Evolutionary conservation across 2,113 vertebrate species (phyloP).

Genomic region (Lampris megalopsis): DNA sequence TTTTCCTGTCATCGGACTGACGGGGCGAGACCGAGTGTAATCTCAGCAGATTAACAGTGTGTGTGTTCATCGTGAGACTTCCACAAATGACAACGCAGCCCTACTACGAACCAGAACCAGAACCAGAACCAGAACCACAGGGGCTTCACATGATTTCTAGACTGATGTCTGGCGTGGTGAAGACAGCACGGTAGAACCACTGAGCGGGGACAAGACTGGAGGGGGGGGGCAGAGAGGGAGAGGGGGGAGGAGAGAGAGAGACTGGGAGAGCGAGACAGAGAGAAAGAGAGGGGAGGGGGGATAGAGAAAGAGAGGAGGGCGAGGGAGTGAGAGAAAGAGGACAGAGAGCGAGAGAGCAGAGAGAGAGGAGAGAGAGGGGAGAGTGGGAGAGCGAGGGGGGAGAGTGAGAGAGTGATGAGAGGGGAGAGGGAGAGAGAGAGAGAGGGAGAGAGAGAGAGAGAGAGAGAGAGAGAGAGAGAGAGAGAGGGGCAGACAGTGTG

Average conservation of each 20-base stretch:
- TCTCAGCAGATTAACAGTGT: constrained; percentile 71
- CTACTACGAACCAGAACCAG: constrained; percentile 5
- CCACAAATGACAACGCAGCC: constrained; percentile 47
- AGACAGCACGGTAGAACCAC: constrained; percentile 25
- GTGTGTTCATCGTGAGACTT: constrained; percentile 65
- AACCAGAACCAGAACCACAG: constrained; percentile 51
- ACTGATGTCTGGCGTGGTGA: constrained; percentile 51
- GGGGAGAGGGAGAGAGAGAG: constrained; percentile 18
- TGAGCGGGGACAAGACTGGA: not conserved
- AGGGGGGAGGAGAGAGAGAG: not conserved
- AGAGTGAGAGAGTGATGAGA: not conserved
- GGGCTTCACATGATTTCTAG: constrained; percentile 53
- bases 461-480: constrained; percentile 48
- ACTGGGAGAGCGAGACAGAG: constrained; percentile 10
- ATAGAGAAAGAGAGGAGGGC: constrained; percentile 13
- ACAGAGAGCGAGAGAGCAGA: not conserved
- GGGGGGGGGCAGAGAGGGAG: constrained; percentile 6
- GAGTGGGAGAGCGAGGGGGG: constrained; percentile 9
- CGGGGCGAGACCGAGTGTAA: constrained; percentile 68
- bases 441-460: constrained; percentile 32
- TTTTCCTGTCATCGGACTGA: constrained; percentile 57
- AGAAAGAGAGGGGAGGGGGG: constrained; percentile 32
- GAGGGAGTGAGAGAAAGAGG: constrained; percentile 44
- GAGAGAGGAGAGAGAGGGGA: constrained; percentile 1
- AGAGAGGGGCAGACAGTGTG: constrained; percentile 59